Conservation (phyloP, 2,797 vertebrate genomes). For the Heteromormyrus szaboi region DNA sequence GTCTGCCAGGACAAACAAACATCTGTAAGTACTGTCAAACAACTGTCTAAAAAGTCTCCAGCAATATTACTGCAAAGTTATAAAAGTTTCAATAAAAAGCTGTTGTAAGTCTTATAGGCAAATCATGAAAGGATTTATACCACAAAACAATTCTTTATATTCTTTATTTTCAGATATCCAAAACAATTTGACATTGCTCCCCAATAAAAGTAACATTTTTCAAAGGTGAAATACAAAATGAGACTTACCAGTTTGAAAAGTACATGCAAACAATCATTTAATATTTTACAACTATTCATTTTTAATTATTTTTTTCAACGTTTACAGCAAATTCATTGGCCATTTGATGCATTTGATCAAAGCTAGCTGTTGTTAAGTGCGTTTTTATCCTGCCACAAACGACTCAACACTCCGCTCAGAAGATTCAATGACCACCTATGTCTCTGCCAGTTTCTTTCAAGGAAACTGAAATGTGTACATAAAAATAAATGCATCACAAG, state of each 20-base stretch:
- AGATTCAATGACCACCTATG: background rate
- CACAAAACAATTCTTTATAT: background rate
- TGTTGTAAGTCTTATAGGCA: background rate
- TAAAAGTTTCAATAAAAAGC: background rate
- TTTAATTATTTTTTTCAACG: background rate
- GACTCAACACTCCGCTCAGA: background rate
- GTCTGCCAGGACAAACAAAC: slow-evolving; percentile 60
- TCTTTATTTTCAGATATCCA: background rate
- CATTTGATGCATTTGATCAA: background rate
- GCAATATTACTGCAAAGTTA: background rate
- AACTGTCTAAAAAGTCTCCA: background rate
- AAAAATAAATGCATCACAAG: background rate
- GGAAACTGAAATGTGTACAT: background rate
- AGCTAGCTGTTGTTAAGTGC: background rate
- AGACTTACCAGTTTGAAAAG: background rate
- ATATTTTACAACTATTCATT: background rate
- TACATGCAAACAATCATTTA: background rate
- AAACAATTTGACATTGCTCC: background rate
- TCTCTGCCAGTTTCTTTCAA: background rate
- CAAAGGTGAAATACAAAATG: background rate
- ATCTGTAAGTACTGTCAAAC: slow-evolving; percentile 29
- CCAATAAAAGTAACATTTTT: background rate
- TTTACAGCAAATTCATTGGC: background rate
- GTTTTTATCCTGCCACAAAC: background rate
- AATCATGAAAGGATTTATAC: background rate